Evolutionary conservation across 2,797 vertebrate genomes (phyloP), one percentile per base, ranked within the genome.

Genomic region (Oceanodroma leucorhoa): DNA sequence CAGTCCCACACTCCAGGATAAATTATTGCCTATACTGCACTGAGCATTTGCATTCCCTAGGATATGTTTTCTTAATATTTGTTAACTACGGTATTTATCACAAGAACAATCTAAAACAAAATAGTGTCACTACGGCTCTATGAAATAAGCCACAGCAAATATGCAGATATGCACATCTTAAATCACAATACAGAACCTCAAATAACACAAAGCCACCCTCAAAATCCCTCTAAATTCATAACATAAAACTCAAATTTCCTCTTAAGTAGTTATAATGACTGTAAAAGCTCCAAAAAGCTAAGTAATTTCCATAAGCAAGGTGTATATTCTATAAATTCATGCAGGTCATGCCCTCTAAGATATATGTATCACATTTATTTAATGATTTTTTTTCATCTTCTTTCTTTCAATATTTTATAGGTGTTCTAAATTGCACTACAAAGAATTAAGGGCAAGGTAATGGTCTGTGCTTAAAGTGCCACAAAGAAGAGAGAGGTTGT

Each of bases 391-490:
- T 84, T 87, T 61, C 7, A 21, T 66, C 45, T 60, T 73, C 22
- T 81, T 73, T 86, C 40, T 73, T 84, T 20, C 27, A 46, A 20
- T 90, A 93, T 89, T 94, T 95, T 91, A 90, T 77, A 79, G 32
- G 45, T 55, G 13, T 84, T 93, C 77, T 87, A 94, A 93, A 89
- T 58, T 41, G 4, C 45, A 69, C 38, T n/a, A 46, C 66, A 77
- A 91, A 88, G 62, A 90, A 93, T 86, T 92, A 95, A 94, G 66
- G 55, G 69, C 34, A 21, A 54, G 55, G 75, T 85, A 87, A 83
- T 89, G 70, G 66, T 82, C 30, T 82, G 81, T 93, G 71, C 65
- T 95, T 89, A 75, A 95, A 86, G 16, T 81, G 70, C 83, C 81
- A 92, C 86, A 51, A 90, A 95, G 70, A 91, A 83, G 69, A 95